A percentile compares a stretch with the other conserved stretches of the same genome.
phyloP scores from a whole-genome alignment of 30 jellyfish, hydroid and myxozoan genomes.

The Pseudorhiza aurosa region DNA sequence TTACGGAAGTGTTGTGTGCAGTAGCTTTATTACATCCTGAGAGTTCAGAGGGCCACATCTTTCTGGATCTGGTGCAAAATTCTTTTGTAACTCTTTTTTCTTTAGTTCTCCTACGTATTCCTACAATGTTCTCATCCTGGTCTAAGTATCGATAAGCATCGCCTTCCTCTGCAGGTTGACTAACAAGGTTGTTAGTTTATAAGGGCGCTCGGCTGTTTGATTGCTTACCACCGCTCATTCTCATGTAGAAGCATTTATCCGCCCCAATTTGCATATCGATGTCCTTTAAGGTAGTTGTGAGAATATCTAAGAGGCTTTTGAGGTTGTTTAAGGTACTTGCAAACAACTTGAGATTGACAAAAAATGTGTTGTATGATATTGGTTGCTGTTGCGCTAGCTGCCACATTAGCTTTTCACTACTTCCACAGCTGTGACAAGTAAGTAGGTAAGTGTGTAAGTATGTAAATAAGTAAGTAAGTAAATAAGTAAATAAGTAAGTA shows the following conservation, averaged over 20 bases:
- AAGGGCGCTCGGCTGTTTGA: slow-evolving; percentile 6
- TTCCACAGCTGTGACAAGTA: too few species aligned
- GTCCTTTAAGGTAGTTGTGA: slow-evolving; percentile 23
- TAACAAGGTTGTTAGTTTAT: neutral
- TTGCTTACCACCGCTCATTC: slow-evolving; percentile 15
- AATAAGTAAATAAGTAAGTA: too few species aligned
- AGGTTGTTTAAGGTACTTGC: slow-evolving; percentile 20
- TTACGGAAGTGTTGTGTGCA: slow-evolving; percentile 31
- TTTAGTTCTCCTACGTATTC: slow-evolving; percentile 42
- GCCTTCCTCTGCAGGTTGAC: slow-evolving; percentile 44
- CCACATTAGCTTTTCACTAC: too few species aligned
- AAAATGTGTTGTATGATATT: too few species aligned
- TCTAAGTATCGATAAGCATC: slow-evolving; percentile 38
- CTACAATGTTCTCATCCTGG: slow-evolving; percentile 44
- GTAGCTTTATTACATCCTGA: slow-evolving; percentile 58
- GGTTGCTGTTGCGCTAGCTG: too few species aligned
- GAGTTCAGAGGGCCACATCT: slow-evolving; percentile 6
- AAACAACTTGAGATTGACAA: slow-evolving; percentile 36
- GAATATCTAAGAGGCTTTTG: slow-evolving; percentile 16
- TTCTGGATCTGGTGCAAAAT: slow-evolving; percentile 33
- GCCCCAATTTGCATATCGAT: slow-evolving; percentile 50
- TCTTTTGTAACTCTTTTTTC: slow-evolving; percentile 37
- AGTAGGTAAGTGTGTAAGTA: too few species aligned
- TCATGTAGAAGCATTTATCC: slow-evolving; percentile 31
- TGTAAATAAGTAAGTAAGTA: too few species aligned